Percentiles rank a stretch among this genome's conserved stretches.
These are phyloP conservation scores for Botia almorhae DNA, from an alignment of 2,797 vertebrate genomes.

Conservation along the genomic window DNA sequence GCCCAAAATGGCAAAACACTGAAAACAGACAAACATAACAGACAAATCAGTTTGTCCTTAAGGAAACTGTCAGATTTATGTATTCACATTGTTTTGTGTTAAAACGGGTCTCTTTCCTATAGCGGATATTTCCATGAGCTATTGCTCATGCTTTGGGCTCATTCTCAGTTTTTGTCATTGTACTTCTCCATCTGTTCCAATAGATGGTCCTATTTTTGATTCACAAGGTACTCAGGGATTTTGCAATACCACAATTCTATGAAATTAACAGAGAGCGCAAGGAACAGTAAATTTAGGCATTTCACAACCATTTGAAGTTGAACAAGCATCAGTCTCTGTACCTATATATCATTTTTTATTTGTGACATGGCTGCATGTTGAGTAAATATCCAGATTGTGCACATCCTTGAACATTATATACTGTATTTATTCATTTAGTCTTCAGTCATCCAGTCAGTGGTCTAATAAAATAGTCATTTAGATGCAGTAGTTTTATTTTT, in stretches of 20 bases:
- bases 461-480: not conserved
- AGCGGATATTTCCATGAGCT: not conserved
- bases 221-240: not conserved
- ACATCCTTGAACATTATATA: too few relatives aligned
- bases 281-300: slow-evolving; percentile 11
- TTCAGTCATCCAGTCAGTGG: not conserved
- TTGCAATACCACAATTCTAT: slow-evolving; percentile 27
- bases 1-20: too few relatives aligned
- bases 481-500: not conserved
- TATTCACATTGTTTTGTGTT: not conserved
- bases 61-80: not conserved
- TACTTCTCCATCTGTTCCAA: slow-evolving; percentile 18
- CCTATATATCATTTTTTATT: not conserved
- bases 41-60: not conserved
- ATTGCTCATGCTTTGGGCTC: not conserved
- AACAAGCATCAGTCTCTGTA: too few relatives aligned
- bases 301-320: too few relatives aligned
- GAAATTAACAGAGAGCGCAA: not conserved
- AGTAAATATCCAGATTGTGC: not conserved
- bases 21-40: too few relatives aligned
- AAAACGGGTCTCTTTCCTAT: not conserved
- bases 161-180: slow-evolving; percentile 25
- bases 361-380: not conserved
- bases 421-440: too few relatives aligned
- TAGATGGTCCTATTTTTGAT: not conserved